These are phyloP conservation scores for Rhinophrynus dorsalis DNA, from an alignment of 2,797 vertebrate genomes.

Conservation along the genomic window DNA sequence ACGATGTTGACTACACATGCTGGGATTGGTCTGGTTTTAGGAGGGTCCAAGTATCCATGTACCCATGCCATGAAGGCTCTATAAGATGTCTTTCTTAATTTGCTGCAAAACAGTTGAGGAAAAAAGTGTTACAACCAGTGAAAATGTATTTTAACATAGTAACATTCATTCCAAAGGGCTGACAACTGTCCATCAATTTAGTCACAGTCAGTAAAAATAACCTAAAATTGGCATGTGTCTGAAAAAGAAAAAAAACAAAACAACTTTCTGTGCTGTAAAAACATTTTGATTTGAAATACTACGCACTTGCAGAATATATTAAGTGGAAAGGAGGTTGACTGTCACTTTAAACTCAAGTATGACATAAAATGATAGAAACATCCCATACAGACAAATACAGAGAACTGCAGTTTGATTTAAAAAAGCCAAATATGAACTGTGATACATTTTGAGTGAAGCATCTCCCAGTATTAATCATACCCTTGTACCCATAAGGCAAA, in stretches of 20 bases:
- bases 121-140: background rate
- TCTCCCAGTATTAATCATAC: no score
- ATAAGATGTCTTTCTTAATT: conserved; percentile 6
- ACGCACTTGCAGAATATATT: background rate
- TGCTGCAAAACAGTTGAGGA: background rate
- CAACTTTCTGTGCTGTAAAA: background rate
- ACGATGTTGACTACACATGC: conserved; percentile 20
- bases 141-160: no score
- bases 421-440: no score
- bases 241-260: background rate
- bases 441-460: no score
- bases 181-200: background rate
- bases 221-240: background rate
- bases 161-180: no score
- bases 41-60: conserved; percentile 3
- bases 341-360: no score
- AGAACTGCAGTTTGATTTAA: no score
- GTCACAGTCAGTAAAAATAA: background rate
- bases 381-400: no score
- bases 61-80: conserved; percentile 19
- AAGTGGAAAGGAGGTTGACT: no score
- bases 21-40: background rate
- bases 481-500: no score
- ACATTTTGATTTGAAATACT: background rate
- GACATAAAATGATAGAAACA: no score